Conservation (phyloP, 2,888 invertebrate species). For the Lordiphosa andalusiaca region DNA sequence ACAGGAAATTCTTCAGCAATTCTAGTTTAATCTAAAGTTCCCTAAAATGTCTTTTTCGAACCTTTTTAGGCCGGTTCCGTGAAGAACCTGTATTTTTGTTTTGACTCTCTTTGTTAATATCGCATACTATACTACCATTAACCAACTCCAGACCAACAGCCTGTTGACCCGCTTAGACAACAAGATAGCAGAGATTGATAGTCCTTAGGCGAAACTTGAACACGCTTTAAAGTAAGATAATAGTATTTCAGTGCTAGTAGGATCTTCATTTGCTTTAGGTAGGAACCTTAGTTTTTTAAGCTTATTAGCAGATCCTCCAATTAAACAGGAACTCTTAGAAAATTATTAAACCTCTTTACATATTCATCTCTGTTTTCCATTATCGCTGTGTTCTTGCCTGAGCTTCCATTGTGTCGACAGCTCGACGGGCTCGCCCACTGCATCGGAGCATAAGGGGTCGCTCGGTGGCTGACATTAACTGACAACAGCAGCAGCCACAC, state of each 20-base stretch:
- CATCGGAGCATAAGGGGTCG: too few relatives aligned
- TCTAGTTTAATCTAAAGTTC: too few relatives aligned
- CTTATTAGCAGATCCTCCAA: not conserved
- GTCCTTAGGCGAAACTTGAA: too few relatives aligned
- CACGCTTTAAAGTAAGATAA: too few relatives aligned
- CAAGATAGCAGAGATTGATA: conserved; percentile 14
- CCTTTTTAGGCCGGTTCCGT: too few relatives aligned
- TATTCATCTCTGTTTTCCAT: conserved; percentile 11
- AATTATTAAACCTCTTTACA: conserved; percentile 25
- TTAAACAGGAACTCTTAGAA: not conserved
- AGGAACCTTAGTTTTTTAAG: too few relatives aligned
- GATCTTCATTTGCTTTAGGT: not conserved
- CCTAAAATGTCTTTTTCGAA: too few relatives aligned
- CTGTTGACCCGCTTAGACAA: conserved; percentile 70
- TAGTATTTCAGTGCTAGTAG: too few relatives aligned
- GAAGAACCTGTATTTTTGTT: too few relatives aligned
- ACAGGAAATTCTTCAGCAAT: too few relatives aligned
- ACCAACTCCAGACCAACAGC: conserved; percentile 24
- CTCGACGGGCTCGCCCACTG: conserved; percentile 33
- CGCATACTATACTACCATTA: too few relatives aligned
- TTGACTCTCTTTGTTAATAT: too few relatives aligned
- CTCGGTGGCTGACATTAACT: conserved; percentile 49
- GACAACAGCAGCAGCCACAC: conserved; percentile 27
- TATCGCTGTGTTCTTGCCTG: conserved; percentile 7
- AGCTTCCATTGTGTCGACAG: conserved; percentile 69